A percentile compares a stretch with the other conserved stretches of the same genome.
phyloP scores from a whole-genome alignment of 2,888 invertebrate genomes.

The Blomia tropicalis region DNA sequence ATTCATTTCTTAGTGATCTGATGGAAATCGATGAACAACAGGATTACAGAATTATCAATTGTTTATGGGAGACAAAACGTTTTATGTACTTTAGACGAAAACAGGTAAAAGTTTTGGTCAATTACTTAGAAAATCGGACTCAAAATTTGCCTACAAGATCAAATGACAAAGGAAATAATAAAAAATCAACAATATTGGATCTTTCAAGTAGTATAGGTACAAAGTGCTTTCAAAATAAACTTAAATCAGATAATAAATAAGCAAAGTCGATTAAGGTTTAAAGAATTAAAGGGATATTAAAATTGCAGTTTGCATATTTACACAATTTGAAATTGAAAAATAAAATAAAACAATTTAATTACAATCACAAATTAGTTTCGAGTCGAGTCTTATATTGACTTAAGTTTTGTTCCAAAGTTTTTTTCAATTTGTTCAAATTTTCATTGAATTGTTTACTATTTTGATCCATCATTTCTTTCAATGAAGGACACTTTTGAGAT shows the following conservation, averaged over 20 bases:
- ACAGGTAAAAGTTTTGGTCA: not conserved
- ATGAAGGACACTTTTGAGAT: not conserved
- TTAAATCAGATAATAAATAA: too few relatives aligned
- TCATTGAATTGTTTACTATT: constrained; percentile 4
- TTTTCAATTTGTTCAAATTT: not conserved
- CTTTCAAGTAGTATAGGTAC: too few relatives aligned
- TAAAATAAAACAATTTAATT: not conserved
- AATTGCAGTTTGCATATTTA: too few relatives aligned
- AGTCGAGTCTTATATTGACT: not conserved
- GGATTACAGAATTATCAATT: constrained; percentile 60
- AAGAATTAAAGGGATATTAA: too few relatives aligned
- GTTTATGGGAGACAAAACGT: constrained; percentile 74
- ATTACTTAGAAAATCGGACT: not conserved
- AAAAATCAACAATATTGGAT: too few relatives aligned
- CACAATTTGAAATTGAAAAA: too few relatives aligned
- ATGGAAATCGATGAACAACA: constrained; percentile 73
- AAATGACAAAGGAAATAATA: too few relatives aligned
- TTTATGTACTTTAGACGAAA: constrained; percentile 54
- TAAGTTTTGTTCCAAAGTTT: not conserved
- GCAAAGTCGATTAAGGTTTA: too few relatives aligned
- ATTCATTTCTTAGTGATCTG: constrained; percentile 67
- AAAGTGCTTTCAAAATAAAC: too few relatives aligned
- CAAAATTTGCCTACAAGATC: too few relatives aligned
- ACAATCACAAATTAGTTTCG: not conserved
- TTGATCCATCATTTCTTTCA: not conserved